A percentile compares a stretch with the other conserved stretches of the same genome.
These are phyloP conservation scores for Pycnonotus jocosus DNA, from an alignment of 2,113 vertebrate genomes.

Conservation along the genomic window DNA sequence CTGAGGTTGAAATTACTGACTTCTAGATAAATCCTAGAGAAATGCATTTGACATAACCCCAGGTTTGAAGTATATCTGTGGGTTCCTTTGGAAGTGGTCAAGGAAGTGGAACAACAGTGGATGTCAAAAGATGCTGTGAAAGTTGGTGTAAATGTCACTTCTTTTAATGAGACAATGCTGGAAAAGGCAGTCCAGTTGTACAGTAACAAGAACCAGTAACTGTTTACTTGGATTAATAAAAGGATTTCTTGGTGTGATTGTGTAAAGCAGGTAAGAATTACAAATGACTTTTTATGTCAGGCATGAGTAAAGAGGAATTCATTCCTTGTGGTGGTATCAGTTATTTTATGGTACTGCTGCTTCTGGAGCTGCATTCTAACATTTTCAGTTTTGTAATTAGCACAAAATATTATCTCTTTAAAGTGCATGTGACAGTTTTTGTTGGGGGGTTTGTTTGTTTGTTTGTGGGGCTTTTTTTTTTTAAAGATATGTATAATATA, in stretches of 20 bases:
- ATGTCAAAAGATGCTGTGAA: background rate
- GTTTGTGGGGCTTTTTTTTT: background rate
- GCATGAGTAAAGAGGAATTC: background rate
- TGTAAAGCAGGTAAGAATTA: background rate
- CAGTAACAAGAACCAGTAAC: background rate
- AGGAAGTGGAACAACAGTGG: accelerated
- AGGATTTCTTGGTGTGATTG: background rate
- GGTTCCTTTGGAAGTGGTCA: background rate
- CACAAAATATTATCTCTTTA: background rate
- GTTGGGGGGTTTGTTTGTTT: background rate
- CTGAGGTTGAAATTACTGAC: background rate
- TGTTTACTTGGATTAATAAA: background rate
- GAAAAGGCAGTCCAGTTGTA: background rate
- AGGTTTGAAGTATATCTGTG: background rate
- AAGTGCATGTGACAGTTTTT: background rate
- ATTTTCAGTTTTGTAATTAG: background rate
- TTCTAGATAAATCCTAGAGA: background rate
- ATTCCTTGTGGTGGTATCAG: background rate
- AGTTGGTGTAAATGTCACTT: background rate
- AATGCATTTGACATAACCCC: background rate
- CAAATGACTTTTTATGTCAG: background rate
- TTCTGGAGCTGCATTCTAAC: background rate
- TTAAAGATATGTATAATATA: background rate
- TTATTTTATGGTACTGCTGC: background rate
- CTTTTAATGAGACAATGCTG: background rate